phyloP scores from a whole-genome alignment of 2,797 vertebrate genomes.

The Potorous gilbertii region DNA sequence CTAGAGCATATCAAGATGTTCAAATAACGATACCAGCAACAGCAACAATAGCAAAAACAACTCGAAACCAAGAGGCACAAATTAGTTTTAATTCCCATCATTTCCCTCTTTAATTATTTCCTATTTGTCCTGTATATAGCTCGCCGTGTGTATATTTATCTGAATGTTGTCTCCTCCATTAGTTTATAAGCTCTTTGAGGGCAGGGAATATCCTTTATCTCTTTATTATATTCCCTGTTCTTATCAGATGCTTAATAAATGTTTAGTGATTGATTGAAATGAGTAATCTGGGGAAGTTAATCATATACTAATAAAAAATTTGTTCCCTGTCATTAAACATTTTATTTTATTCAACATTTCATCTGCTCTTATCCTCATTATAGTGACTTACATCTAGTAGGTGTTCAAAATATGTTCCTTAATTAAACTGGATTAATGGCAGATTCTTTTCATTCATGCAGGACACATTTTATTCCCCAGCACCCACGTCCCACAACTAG shows the following conservation, averaged over 20 bases:
- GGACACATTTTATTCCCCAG: not conserved
- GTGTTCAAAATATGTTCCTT: not conserved
- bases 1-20: not conserved
- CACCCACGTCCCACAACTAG: not conserved
- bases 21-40: not conserved
- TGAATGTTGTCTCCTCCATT: too few relatives aligned
- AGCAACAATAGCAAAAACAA: not conserved
- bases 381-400: not conserved
- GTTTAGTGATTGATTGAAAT: not conserved
- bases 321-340: not conserved
- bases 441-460: not conserved
- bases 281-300: not conserved
- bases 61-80: not conserved
- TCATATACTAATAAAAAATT: too few relatives aligned
- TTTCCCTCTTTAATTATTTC: not conserved
- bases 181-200: too few relatives aligned
- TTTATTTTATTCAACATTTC: not conserved
- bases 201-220: not conserved
- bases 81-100: not conserved
- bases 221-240: not conserved
- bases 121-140: not conserved
- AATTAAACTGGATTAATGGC: not conserved
- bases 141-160: too few relatives aligned
- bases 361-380: not conserved
- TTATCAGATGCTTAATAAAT: not conserved